Conservation (phyloP, 2,113 vertebrate genomes). For the Balaeniceps rex region DNA sequence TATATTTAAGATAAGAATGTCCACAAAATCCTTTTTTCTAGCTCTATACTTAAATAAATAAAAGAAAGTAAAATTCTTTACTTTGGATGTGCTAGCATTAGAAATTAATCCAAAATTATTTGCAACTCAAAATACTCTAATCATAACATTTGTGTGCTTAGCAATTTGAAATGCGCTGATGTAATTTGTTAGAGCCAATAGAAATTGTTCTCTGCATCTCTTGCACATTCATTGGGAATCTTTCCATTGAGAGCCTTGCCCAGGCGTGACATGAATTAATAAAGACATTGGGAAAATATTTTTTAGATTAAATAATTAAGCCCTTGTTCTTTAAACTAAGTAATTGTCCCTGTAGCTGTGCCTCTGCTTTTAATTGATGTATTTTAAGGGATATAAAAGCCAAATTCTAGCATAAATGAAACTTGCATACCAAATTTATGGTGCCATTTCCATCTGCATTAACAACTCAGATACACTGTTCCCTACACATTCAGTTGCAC, state of each 20-base stretch:
- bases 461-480: not conserved
- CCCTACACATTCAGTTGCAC: not conserved
- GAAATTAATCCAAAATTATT: not conserved
- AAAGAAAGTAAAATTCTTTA: not conserved
- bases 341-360: not conserved
- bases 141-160: not conserved
- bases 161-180: not conserved
- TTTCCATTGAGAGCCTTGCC: not conserved
- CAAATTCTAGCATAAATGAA: not conserved
- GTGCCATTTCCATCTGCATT: not conserved
- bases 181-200: not conserved
- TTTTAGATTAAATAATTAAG: not conserved
- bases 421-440: not conserved
- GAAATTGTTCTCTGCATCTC: not conserved
- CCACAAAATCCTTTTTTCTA: not conserved
- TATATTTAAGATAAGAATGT: not conserved
- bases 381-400: not conserved
- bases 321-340: not conserved
- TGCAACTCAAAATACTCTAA: not conserved
- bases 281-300: not conserved
- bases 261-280: not conserved
- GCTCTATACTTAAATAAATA: not conserved
- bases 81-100: not conserved
- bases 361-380: not conserved
- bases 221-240: not conserved